Evolutionary conservation across 2,888 invertebrate species (phyloP).

Genomic region (Caenorhabditis sp.): DNA sequence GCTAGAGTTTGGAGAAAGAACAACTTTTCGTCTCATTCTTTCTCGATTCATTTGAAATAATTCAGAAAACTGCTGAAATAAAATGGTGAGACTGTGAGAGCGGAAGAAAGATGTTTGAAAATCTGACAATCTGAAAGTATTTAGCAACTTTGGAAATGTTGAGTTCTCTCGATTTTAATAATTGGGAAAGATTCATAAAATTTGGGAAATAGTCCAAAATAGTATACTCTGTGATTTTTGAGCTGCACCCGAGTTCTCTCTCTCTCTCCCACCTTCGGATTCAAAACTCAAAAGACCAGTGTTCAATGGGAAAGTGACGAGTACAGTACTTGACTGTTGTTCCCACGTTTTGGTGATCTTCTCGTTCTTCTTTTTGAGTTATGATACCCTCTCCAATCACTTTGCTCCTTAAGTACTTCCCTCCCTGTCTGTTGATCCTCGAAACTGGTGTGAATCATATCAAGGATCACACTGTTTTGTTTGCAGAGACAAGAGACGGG

Average conservation of each 20-base stretch:
- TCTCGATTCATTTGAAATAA: neutral
- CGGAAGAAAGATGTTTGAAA: too few species aligned
- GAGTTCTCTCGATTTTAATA: too few species aligned
- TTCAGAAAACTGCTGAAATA: too few species aligned
- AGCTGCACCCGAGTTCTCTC: neutral
- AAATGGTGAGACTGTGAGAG: too few species aligned
- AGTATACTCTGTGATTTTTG: too few species aligned
- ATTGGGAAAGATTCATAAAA: too few species aligned
- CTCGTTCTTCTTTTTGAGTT: neutral
- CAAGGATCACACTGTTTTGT: slow-evolving; percentile 27
- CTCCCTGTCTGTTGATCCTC: slow-evolving; percentile 46
- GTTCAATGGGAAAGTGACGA: slow-evolving; percentile 9
- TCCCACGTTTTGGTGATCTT: slow-evolving; percentile 14
- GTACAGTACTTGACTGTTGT: neutral
- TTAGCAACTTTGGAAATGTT: too few species aligned
- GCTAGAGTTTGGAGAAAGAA: neutral
- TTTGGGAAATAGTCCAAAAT: too few species aligned
- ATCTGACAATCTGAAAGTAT: too few species aligned
- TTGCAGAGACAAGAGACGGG: slow-evolving; percentile 16
- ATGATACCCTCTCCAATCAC: slow-evolving; percentile 25
- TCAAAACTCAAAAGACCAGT: slow-evolving; percentile 30
- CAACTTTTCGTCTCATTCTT: neutral
- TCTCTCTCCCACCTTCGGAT: neutral
- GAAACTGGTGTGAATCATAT: slow-evolving; percentile 41
- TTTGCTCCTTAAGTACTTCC: slow-evolving; percentile 29